Evolutionary conservation across 1,140 invertebrate genomes (phyloP), one percentile per base, ranked within the genome.

Genomic region (Eurosta solidaginis): DNA sequence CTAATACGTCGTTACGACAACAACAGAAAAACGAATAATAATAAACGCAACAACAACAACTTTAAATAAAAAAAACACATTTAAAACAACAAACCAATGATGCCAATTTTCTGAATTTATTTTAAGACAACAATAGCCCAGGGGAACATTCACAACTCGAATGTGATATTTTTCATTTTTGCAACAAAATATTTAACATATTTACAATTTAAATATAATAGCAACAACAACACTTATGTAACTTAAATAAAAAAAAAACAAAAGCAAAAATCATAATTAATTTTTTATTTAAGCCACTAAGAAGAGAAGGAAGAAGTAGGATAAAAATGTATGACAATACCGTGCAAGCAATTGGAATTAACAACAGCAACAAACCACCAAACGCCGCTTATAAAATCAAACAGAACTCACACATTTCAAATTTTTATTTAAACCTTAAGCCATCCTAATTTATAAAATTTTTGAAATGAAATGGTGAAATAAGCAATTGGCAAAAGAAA

Each of bases 111-210:
- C 33, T 77, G 79, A 82, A 84, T 87, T 87, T 85, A 87, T 82
- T 86, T 87, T 82, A 83, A 88, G 82, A 82, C 83, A 87, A 87
- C 85, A 87, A 87, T 87, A 87, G 85, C 85, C 78, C 78, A 79
- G 85, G 85, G 84, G 85, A 87, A 85, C 85, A 87, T 87, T 86
- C 85, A 81, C 82, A 87, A 86, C 85, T 85, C 85, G 85, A 84
- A 87, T 87, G 85, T 87, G 85, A 87, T 87, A 87, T 87, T 87
- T 87, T 85, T 81, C 82, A 84, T 77, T 47, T 81, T 82, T 82
- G 42, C 63, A 81, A 78, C 44, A 63, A 79, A 77, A 47, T 83
- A 84, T 82, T 83, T 86, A 83, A 79, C 27, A 80, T 59, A 77
- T 77, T 78, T 80, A 80, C 74, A 80, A 78, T n/a, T n/a, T n/a